phyloP scores from a whole-genome alignment of 1,140 invertebrate species.

The Eumeta japonica region DNA sequence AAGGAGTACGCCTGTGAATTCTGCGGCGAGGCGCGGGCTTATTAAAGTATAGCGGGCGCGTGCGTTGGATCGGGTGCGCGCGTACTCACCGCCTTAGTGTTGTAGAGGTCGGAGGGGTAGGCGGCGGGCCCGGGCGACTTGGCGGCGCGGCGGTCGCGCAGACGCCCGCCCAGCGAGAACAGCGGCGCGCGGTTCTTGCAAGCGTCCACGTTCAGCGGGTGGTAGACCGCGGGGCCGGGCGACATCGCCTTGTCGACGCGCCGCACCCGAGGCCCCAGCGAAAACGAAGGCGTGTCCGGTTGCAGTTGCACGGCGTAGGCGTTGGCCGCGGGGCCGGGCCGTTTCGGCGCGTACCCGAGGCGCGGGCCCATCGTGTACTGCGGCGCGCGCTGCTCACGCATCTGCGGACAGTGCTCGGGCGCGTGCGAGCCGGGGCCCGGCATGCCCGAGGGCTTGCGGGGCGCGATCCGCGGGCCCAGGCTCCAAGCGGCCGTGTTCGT shows the following conservation, averaged over 20 bases:
- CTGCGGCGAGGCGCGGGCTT: too few species aligned
- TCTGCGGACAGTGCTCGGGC: slow-evolving; percentile 48
- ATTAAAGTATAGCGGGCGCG: too few species aligned
- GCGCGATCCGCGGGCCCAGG: slow-evolving; percentile 44
- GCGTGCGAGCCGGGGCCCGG: slow-evolving; percentile 62
- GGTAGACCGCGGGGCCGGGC: slow-evolving; percentile 63
- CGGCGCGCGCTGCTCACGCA: slow-evolving; percentile 51
- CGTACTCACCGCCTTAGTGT: slow-evolving; percentile 40
- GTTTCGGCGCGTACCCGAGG: slow-evolving; percentile 36
- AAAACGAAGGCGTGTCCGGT: slow-evolving; percentile 26
- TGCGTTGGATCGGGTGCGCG: too few species aligned
- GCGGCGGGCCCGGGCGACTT: slow-evolving; percentile 31
- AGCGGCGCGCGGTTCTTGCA: slow-evolving; percentile 29
- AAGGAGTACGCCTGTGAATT: slow-evolving; percentile 44
- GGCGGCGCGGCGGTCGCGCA: slow-evolving; percentile 24
- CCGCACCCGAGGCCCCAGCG: slow-evolving; percentile 42
- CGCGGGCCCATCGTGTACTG: slow-evolving; percentile 59
- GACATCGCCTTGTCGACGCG: slow-evolving; percentile 32
- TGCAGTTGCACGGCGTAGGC: slow-evolving; percentile 54
- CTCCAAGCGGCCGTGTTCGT: slow-evolving; percentile 51
- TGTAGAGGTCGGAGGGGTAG: slow-evolving; percentile 41
- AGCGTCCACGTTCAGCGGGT: slow-evolving; percentile 33
- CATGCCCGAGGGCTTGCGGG: slow-evolving; percentile 18
- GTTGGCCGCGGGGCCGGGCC: slow-evolving; percentile 61
- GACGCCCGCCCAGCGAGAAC: slow-evolving; percentile 33